Conservation (phyloP, 2,797 vertebrate genomes). For the Yasuhikotakia modesta region DNA sequence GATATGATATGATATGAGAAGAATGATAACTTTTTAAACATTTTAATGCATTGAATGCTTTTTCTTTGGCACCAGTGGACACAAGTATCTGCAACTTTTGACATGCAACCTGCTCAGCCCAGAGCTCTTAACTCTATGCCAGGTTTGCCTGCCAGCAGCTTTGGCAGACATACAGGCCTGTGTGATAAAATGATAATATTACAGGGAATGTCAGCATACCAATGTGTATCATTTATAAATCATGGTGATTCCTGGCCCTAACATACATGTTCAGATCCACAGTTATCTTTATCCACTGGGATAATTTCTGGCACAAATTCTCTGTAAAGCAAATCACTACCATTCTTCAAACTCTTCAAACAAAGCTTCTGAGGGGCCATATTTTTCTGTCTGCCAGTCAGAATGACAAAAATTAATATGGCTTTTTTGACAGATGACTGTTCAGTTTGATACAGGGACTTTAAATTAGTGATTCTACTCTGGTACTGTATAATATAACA, state of each 20-base stretch:
- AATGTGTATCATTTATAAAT: slow-evolving; percentile 38
- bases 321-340: background rate
- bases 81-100: background rate
- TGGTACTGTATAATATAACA: background rate
- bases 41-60: no score
- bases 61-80: background rate
- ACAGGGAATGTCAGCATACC: slow-evolving; percentile 47
- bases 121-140: slow-evolving; percentile 30
- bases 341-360: background rate
- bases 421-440: no score
- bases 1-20: no score
- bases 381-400: background rate
- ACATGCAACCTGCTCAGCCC: slow-evolving; percentile 41
- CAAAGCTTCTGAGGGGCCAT: background rate
- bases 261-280: slow-evolving; percentile 2
- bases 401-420: no score
- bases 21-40: no score
- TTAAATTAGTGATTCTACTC: background rate
- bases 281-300: slow-evolving; percentile 37
- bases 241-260: slow-evolving; percentile 18
- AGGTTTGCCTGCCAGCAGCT: slow-evolving; percentile 24
- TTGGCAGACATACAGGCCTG: slow-evolving; percentile 25
- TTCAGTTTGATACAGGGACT: slow-evolving; percentile 11
- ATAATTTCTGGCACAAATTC: slow-evolving; percentile 14
- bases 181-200: slow-evolving; percentile 53